Conservation (phyloP, 23 tunicate species). For the Oikopleura vanhoeffeni region DNA sequence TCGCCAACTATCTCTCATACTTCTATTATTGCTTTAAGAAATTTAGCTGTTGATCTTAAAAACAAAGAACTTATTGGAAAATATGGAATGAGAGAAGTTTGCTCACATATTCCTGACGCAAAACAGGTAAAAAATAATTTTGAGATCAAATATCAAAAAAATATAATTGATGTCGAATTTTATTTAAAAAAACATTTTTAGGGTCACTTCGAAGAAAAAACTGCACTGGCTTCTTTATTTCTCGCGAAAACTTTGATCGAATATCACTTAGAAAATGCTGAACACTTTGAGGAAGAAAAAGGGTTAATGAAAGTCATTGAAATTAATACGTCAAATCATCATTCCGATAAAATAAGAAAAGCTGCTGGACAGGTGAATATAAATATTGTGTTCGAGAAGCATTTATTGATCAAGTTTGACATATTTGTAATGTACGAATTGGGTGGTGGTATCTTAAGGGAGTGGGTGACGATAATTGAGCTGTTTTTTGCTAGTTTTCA, state of each 20-base stretch:
- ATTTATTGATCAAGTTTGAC: too few relatives aligned
- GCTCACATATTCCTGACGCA: slow-evolving; percentile 1
- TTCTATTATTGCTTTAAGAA: slow-evolving; percentile 39
- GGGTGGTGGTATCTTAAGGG: too few relatives aligned
- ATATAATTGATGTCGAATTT: neutral
- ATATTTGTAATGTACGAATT: too few relatives aligned
- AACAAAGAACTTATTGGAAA: slow-evolving; percentile 76
- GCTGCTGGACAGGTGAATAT: slow-evolving; percentile 3
- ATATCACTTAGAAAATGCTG: neutral
- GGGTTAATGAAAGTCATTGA: neutral
- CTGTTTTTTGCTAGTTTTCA: too few relatives aligned
- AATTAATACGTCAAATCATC: neutral
- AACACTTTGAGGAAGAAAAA: neutral
- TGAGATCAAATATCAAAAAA: neutral
- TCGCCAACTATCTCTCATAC: slow-evolving; percentile 35
- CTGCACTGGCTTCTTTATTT: neutral
- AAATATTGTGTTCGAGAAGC: too few relatives aligned
- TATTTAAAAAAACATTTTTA: neutral
- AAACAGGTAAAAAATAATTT: neutral
- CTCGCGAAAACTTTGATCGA: neutral
- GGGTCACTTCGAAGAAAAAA: neutral
- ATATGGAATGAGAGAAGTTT: slow-evolving; percentile 15
- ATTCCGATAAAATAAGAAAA: neutral
- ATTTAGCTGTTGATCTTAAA: slow-evolving; percentile 56
- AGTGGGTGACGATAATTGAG: too few relatives aligned